Conservation (phyloP, 2,888 invertebrate genomes). For the Eupithecia tripunctaria region DNA sequence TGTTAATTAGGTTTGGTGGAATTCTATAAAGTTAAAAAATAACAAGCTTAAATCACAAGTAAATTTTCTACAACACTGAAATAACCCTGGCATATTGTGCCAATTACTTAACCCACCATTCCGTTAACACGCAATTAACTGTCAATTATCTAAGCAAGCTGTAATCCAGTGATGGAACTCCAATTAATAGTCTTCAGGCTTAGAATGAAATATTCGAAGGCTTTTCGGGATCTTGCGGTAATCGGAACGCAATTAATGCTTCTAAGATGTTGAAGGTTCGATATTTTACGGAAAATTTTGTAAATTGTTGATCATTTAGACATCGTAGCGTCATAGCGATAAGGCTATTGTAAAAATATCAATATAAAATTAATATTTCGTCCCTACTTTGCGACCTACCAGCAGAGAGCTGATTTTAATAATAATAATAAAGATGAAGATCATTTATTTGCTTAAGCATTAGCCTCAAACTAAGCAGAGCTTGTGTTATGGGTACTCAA, state of each 20-base stretch:
- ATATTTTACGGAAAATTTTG: not conserved
- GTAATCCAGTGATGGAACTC: conserved; percentile 44
- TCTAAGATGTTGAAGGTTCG: not conserved
- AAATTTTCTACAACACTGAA: not conserved
- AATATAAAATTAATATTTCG: not conserved
- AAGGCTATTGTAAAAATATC: no score
- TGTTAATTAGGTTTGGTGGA: no score
- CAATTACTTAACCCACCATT: conserved; percentile 7
- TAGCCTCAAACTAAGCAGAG: no score
- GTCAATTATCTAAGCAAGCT: conserved; percentile 42
- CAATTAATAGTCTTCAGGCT: conserved; percentile 44
- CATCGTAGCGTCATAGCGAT: no score
- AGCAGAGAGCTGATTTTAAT: not conserved
- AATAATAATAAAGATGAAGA: no score
- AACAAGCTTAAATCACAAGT: no score
- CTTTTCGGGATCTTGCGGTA: conserved; percentile 13
- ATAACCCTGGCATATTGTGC: not conserved
- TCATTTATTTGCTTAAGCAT: no score
- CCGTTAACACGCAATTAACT: conserved; percentile 44
- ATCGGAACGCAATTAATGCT: conserved; percentile 9
- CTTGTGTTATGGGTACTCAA: no score
- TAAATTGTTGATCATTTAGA: not conserved
- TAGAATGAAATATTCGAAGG: conserved; percentile 16
- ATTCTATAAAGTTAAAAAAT: no score
- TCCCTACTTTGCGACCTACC: not conserved